Evolutionary conservation across 2,797 vertebrate genomes (phyloP).

Genomic region (Ispidina lecontei): DNA sequence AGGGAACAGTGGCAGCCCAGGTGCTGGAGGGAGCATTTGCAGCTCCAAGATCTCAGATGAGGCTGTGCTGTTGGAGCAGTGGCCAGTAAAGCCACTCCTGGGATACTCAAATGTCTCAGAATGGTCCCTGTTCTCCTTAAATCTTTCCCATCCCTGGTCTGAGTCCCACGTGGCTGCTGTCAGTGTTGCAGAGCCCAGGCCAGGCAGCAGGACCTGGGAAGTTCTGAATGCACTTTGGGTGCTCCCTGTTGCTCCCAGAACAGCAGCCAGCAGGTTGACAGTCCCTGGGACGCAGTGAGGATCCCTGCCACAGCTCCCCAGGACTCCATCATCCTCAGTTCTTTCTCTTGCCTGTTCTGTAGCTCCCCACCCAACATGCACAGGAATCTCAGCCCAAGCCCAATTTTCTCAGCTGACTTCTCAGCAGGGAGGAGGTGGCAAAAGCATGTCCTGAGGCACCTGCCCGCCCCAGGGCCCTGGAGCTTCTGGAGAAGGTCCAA

Average conservation of each 20-base stretch:
- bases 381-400: neutral
- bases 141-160: neutral
- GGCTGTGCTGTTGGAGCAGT: neutral
- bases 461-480: neutral
- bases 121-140: fast-evolving
- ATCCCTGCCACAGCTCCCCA: neutral
- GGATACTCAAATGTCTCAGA: neutral
- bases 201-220: neutral
- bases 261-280: neutral
- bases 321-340: neutral
- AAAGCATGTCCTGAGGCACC: fast-evolving
- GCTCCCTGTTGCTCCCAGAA: neutral
- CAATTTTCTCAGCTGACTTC: fast-evolving
- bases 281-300: fast-evolving
- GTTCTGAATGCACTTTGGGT: too few relatives aligned
- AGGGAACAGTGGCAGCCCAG: neutral
- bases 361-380: neutral
- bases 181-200: neutral
- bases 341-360: neutral
- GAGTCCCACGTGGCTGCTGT: neutral
- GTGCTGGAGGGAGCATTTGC: neutral
- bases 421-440: neutral
- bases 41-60: neutral
- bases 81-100: neutral
- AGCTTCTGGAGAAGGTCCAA: neutral